Percentiles rank a stretch among this genome's conserved stretches.
Conservation (phyloP, 2,797 vertebrate genomes). For the Choloepus didactylus region DNA sequence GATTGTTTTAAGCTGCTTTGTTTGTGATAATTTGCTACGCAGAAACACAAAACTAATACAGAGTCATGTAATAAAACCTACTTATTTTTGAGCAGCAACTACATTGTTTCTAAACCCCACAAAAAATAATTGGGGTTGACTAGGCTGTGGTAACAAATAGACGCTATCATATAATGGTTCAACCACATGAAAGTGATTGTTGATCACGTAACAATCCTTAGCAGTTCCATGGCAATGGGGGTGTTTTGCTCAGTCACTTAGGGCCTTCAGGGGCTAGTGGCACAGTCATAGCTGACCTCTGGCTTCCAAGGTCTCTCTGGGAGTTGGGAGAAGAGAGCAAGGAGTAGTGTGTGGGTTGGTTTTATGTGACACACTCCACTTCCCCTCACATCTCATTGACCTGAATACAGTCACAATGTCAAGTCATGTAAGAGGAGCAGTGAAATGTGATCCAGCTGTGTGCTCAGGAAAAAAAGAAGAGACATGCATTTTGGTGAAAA, state of each 20-base stretch:
- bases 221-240: not conserved
- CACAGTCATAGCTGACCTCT: not conserved
- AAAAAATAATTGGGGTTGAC: not conserved
- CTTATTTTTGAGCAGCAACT: not conserved
- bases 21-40: not conserved
- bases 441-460: not conserved
- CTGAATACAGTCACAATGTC: not conserved
- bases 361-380: not conserved
- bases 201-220: not conserved
- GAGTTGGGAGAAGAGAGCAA: not conserved
- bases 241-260: not conserved
- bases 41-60: not conserved
- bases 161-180: not conserved
- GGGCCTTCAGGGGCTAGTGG: fast-evolving
- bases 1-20: not conserved
- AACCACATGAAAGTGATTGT: not conserved
- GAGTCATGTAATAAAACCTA: not conserved
- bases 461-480: not conserved
- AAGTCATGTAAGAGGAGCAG: not conserved
- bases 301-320: not conserved
- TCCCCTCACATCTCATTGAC: not conserved
- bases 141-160: not conserved
- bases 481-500: not conserved
- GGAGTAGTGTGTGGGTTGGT: not conserved
- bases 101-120: not conserved